Conservation (phyloP, 92 coral and sea anemone species). For the Heteractis magnifica region DNA sequence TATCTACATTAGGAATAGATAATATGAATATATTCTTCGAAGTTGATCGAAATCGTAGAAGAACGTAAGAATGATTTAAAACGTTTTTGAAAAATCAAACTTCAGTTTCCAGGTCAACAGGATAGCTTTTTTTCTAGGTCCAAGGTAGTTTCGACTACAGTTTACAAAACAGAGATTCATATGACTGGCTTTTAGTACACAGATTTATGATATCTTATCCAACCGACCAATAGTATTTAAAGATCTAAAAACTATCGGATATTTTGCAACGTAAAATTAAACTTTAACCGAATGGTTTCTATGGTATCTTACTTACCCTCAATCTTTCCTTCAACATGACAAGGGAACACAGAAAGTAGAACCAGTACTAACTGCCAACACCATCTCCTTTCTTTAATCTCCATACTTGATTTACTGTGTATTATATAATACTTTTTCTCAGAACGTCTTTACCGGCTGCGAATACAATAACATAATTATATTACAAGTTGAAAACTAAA, state of each 20-base stretch:
- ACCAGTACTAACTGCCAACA: background rate
- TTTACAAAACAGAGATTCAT: too few relatives aligned
- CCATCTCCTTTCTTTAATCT: background rate
- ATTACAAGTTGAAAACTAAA: background rate
- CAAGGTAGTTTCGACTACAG: background rate
- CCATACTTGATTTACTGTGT: background rate
- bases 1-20: too few relatives aligned
- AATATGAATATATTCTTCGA: too few relatives aligned
- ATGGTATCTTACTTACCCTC: background rate
- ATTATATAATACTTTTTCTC: background rate
- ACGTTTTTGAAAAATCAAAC: background rate
- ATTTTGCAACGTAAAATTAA: too few relatives aligned
- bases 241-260: too few relatives aligned
- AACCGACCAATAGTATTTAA: too few relatives aligned
- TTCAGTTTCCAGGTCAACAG: background rate
- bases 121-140: background rate
- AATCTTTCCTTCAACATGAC: background rate
- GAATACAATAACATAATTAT: background rate
- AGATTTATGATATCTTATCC: too few relatives aligned
- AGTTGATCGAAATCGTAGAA: too few relatives aligned
- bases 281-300: too few relatives aligned
- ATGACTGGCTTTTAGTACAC: too few relatives aligned
- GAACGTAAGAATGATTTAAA: too few relatives aligned
- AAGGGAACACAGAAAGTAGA: background rate
- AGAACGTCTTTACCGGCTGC: background rate